Base-by-base conservation (phyloP, 2,113 vertebrate species). In the Petromus typicus region DNA sequence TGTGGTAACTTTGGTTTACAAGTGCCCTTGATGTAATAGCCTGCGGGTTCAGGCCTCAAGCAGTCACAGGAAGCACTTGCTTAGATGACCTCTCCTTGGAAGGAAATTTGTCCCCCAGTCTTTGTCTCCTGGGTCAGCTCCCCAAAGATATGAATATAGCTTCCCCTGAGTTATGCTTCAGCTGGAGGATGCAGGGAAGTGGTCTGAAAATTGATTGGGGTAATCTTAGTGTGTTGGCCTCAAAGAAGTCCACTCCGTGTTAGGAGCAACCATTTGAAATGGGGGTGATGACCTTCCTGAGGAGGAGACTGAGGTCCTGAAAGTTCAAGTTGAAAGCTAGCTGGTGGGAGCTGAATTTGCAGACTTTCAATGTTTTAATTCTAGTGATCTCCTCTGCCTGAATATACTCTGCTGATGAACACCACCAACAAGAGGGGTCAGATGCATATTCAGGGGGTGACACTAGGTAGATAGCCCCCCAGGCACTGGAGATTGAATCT, bases 221-320 rank as follows among this genome's bases (percentile, higher is more conserved):
- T 37, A 51, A 48, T 16, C 69, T 20, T 61, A 45, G 30, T 57
- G 56, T 67, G 34, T 84, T n/a, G 45, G 48, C 5, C 56, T 48
- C 63, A 54, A 9, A 80, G 5, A 43, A 2, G n/a, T 91, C 56
- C 30, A 23, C 54, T 69, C 63, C 66, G 48, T 54, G 37, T 63
- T 34, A 16, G 76, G 56, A 59, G 73, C 40, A 93, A 43, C 34
- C 34, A 73, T 37, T 83, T 73, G 63, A 95, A 66, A 61, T 59
- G 40, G 79, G 17, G n/a, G 23, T 59, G 48, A 17, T 1, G 27
- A 51, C 17, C 91, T 93, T 66, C 40, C 17, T 34, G 20, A 82
- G 25, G 51, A 66, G 59, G 84, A 89, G 63, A 93, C 48, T 75
- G 56, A 96, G 51, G 71, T 43, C 83, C 51, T 27, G 57, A 89